Percentiles rank a stretch among this genome's conserved stretches.
These are phyloP conservation scores for Leptinotarsa lineolata DNA, from an alignment of 1,140 invertebrate genomes.

Conservation along the genomic window DNA sequence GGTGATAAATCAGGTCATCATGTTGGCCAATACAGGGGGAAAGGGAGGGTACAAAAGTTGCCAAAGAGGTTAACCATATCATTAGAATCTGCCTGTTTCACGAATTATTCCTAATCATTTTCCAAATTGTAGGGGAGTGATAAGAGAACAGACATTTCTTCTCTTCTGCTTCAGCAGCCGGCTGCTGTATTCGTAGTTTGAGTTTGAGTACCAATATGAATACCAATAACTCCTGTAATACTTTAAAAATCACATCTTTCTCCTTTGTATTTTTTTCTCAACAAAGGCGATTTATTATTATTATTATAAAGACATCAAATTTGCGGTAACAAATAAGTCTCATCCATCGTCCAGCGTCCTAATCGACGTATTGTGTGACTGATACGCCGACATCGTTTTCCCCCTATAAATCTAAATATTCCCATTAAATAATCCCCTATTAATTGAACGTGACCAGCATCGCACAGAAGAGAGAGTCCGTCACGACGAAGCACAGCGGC, in stretches of 20 bases:
- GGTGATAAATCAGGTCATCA: neutral
- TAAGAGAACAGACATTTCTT: no score
- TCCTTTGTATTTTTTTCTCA: no score
- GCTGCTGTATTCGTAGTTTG: no score
- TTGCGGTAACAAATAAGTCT: neutral
- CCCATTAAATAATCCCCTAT: conserved; percentile 25
- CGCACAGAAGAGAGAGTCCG: neutral
- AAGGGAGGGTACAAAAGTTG: neutral
- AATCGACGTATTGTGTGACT: conserved; percentile 34
- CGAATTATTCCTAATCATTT: no score
- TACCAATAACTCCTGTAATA: no score
- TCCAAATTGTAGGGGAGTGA: no score
- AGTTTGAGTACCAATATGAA: no score
- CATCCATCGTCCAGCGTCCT: neutral
- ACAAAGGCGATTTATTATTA: no score
- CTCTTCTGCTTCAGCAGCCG: no score
- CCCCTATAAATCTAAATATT: conserved; percentile 42
- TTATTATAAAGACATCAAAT: conserved; percentile 5
- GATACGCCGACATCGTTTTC: conserved; percentile 24
- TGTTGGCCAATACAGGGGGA: neutral
- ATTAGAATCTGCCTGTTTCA: no score
- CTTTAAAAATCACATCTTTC: no score
- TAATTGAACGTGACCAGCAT: conserved; percentile 18
- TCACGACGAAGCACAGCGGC: neutral
- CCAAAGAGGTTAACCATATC: no score